Evolutionary conservation across 1,140 invertebrate genomes (phyloP).

Genomic region (Saccostrea echinata): DNA sequence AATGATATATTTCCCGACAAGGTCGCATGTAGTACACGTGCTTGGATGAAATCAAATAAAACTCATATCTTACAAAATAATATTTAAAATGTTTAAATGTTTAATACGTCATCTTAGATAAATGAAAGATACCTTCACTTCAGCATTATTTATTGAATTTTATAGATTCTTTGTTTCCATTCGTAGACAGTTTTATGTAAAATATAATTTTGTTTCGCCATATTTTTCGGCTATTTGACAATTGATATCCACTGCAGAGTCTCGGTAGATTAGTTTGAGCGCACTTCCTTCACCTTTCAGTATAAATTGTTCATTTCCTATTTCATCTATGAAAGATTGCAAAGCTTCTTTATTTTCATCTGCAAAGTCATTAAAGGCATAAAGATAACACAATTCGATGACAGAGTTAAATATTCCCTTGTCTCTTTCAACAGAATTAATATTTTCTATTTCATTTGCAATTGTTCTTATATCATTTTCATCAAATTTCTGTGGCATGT

Average conservation of each 20-base stretch:
- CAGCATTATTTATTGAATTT: too few species aligned
- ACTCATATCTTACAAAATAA: too few species aligned
- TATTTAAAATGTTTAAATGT: too few species aligned
- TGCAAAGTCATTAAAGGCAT: neutral
- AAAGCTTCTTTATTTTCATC: neutral
- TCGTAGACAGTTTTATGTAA: neutral
- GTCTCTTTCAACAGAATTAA: neutral
- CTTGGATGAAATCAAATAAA: too few species aligned
- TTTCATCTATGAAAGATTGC: neutral
- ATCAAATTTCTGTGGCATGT: neutral
- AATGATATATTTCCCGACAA: too few species aligned
- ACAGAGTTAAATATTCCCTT: neutral
- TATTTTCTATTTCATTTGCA: neutral
- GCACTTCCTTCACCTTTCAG: neutral
- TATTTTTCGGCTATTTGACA: neutral
- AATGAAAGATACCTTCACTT: too few species aligned
- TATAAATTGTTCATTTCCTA: neutral
- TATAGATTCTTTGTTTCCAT: too few species aligned
- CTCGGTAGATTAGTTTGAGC: neutral
- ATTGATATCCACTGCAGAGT: neutral
- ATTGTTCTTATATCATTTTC: neutral
- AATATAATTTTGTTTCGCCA: neutral
- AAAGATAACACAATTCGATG: neutral
- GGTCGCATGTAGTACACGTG: too few species aligned
- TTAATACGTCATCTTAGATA: too few species aligned